A percentile compares a stretch with the other conserved stretches of the same genome.
These are phyloP conservation scores for Notolepis coatsorum DNA, from an alignment of 2,797 vertebrate species.

Conservation along the genomic window DNA sequence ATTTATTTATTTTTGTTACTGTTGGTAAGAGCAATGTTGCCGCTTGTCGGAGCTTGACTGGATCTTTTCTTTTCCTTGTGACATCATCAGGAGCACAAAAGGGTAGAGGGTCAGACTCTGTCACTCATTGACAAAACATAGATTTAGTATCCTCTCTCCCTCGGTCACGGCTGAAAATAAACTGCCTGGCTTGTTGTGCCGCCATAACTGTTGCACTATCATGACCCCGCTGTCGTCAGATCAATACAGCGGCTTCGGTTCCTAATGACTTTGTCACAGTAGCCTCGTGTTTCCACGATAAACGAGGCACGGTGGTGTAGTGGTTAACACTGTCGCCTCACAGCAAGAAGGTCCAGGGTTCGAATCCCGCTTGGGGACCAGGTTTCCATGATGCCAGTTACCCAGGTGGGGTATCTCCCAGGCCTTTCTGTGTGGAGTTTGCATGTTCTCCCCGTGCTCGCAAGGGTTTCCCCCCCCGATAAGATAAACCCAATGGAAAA, in stretches of 20 bases:
- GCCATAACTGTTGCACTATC: background rate
- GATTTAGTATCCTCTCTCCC: slow-evolving; percentile 15
- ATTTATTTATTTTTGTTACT: background rate
- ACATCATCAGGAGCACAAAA: background rate
- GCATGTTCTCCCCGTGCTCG: too few relatives aligned
- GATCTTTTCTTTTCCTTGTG: slow-evolving; percentile 25
- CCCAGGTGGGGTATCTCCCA: too few relatives aligned
- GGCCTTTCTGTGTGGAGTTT: too few relatives aligned
- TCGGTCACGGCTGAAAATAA: background rate
- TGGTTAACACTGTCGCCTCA: too few relatives aligned
- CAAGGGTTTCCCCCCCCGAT: too few relatives aligned
- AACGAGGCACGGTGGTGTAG: too few relatives aligned
- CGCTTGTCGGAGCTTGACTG: slow-evolving; percentile 18
- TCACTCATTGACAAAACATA: slow-evolving; percentile 51
- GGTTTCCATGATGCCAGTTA: too few relatives aligned
- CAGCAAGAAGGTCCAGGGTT: too few relatives aligned
- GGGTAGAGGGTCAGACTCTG: slow-evolving; percentile 18
- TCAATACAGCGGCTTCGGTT: slow-evolving; percentile 25
- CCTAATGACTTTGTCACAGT: slow-evolving; percentile 9
- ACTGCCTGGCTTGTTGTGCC: background rate
- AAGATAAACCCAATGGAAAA: too few relatives aligned
- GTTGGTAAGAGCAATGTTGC: background rate
- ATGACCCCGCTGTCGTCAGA: background rate
- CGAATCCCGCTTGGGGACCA: too few relatives aligned
- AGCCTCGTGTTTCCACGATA: background rate